Conservation (phyloP, 2,888 invertebrate species). For the Microctonus hyperodae region DNA sequence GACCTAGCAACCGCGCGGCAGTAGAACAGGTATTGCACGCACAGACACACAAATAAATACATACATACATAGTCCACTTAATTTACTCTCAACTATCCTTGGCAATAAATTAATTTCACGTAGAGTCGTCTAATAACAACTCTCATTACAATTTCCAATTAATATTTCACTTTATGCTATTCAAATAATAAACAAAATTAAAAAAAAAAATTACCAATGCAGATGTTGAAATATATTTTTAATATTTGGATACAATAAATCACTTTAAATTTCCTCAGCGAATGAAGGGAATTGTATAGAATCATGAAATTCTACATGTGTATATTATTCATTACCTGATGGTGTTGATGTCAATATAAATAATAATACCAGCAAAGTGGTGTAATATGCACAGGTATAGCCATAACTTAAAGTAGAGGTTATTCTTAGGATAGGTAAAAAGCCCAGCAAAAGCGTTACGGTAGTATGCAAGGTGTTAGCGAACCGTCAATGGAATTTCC, state of each 20-base stretch:
- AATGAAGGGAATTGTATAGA: too few relatives aligned
- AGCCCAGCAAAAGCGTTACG: constrained; percentile 40
- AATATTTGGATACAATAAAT: too few relatives aligned
- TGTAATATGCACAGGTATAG: too few relatives aligned
- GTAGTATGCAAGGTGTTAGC: constrained; percentile 37
- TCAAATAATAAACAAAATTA: too few relatives aligned
- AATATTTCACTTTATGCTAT: constrained; percentile 32
- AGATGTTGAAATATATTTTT: too few relatives aligned
- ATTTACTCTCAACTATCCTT: neutral
- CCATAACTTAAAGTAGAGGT: neutral
- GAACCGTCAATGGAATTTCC: constrained; percentile 39
- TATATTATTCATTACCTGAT: too few relatives aligned
- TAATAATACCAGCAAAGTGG: too few relatives aligned
- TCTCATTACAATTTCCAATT: neutral
- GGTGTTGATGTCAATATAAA: too few relatives aligned
- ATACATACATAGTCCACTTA: neutral
- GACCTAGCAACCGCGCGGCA: constrained; percentile 46
- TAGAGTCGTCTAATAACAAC: neutral
- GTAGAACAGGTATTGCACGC: constrained; percentile 22
- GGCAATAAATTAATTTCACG: neutral
- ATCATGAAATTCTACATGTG: too few relatives aligned
- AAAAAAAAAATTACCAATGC: neutral
- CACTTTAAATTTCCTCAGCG: too few relatives aligned
- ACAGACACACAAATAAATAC: neutral
- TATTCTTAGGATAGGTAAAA: constrained; percentile 31